Evolutionary conservation across 2,797 vertebrate species (phyloP).

Genomic region (Pangasius larnaudii): DNA sequence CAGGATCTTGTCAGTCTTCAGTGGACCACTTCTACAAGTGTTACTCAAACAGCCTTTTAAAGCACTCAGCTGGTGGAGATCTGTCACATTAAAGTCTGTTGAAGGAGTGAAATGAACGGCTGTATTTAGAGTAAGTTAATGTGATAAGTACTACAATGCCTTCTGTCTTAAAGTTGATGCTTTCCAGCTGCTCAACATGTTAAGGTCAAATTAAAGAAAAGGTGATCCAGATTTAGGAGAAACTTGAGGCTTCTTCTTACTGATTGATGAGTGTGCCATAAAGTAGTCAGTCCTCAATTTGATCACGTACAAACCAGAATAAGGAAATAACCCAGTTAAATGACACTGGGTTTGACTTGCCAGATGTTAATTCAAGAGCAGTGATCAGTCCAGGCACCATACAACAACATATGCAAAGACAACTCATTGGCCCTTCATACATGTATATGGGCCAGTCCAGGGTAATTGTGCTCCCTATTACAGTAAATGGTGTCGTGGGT

Average conservation of each 20-base stretch:
- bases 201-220: constrained; percentile 35
- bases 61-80: constrained; percentile 22
- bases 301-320: not conserved
- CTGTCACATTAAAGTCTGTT: constrained; percentile 36
- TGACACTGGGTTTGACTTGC: not conserved
- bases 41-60: constrained; percentile 30
- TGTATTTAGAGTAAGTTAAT: constrained; percentile 37
- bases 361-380: not conserved
- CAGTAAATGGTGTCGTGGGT: constrained; percentile 80
- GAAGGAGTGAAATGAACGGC: constrained; percentile 31
- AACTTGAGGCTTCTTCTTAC: constrained; percentile 4
- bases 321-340: not conserved
- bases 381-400: constrained; percentile 3
- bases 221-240: constrained; percentile 20
- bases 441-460: constrained; percentile 74
- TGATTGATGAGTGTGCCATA: not conserved
- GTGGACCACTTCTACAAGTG: constrained; percentile 14
- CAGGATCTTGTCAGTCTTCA: constrained; percentile 15
- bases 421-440: constrained; percentile 61
- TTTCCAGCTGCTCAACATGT: constrained; percentile 38
- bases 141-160: constrained; percentile 30
- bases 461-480: constrained; percentile 84
- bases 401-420: constrained; percentile 60
- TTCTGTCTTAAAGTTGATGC: constrained; percentile 15
- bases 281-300: not conserved